Evolutionary conservation across 2,797 vertebrate species (phyloP), one percentile per base, ranked within the genome.

Genomic region (Sphaeramia orbicularis): DNA sequence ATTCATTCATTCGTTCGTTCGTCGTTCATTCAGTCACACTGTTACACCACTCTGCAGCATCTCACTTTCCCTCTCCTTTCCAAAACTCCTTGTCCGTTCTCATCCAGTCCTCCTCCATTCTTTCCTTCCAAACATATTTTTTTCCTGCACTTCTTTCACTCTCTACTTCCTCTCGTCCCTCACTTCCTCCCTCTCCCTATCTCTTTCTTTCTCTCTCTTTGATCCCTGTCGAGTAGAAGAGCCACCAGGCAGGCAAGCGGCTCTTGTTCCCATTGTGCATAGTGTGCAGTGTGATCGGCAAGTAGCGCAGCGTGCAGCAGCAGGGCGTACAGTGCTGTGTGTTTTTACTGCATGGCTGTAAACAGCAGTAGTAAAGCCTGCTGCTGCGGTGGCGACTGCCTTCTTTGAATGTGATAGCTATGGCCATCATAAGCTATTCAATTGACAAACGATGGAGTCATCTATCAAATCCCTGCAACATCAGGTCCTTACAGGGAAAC

Each of bases 291-390:
- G 81, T 76, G 84, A 88, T 84, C 73, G 52, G 78, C 49, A 56
- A 85, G 77, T 24, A 86, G 87, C 73, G 65, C 81, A 81, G 75
- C 81, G 51, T 80, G 81, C 81, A 84, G 78, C 82, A 87, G 80
- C 76, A 65, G 66, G 74, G 57, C 21, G 44, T 71, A 66, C 69
- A 66, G 74, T 56, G 18, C 77, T 74, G 65, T 80, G 75, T 74
- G 74, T 71, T 81, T 80, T 81, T 87, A 83, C 86, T 81, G 83
- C 86, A 86, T 72, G 81, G 78, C 79, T 85, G 84, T 86, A 88
- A 87, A 88, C 84, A 84, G 76, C 78, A 77, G 72, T 73, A 72
- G 81, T 85, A 81, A 87, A 84, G 72, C 65, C 68, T 52, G 49
- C 74, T 35, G 60, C 76, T 44, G 44, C 70, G 27, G 36, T 38